These are phyloP conservation scores for Neomonachus schauinslandi DNA, from an alignment of 2,113 vertebrate genomes.

Conservation along the genomic window DNA sequence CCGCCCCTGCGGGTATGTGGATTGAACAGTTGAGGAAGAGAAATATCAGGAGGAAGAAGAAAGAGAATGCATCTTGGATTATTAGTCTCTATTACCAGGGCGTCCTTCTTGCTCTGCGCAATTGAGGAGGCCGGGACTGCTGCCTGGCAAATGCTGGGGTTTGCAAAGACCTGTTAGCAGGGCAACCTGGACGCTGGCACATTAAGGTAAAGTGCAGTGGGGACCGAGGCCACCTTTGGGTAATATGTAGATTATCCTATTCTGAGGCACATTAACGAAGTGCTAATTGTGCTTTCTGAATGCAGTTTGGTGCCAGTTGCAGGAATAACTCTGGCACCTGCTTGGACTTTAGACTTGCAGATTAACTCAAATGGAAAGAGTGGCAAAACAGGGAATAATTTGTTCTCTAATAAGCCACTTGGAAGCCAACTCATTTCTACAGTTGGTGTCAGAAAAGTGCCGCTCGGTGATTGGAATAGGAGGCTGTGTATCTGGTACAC, in stretches of 20 bases:
- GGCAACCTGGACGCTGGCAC: conserved; percentile 43
- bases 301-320: conserved; percentile 80
- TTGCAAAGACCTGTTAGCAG: conserved; percentile 16
- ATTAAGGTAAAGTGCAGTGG: conserved; percentile 73
- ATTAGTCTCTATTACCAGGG: neutral
- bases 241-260: conserved; percentile 75
- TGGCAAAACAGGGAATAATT: conserved; percentile 77
- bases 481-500: neutral
- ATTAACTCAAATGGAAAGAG: conserved; percentile 74
- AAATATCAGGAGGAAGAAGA: neutral
- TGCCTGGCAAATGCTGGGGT: neutral
- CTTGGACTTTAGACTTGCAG: conserved; percentile 80
- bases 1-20: fast-evolving
- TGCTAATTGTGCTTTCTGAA: conserved; percentile 84
- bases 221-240: conserved; percentile 66
- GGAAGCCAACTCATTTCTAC: conserved; percentile 72
- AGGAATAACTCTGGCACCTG: conserved; percentile 82
- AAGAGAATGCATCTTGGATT: neutral
- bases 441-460: conserved; percentile 69
- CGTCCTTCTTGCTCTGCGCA: neutral
- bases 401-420: conserved; percentile 82
- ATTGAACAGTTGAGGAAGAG: neutral
- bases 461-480: conserved; percentile 52
- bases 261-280: conserved; percentile 79
- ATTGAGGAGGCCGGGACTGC: neutral